phyloP scores from a whole-genome alignment of 2,797 vertebrate genomes.

The Sebastes nivosus region DNA sequence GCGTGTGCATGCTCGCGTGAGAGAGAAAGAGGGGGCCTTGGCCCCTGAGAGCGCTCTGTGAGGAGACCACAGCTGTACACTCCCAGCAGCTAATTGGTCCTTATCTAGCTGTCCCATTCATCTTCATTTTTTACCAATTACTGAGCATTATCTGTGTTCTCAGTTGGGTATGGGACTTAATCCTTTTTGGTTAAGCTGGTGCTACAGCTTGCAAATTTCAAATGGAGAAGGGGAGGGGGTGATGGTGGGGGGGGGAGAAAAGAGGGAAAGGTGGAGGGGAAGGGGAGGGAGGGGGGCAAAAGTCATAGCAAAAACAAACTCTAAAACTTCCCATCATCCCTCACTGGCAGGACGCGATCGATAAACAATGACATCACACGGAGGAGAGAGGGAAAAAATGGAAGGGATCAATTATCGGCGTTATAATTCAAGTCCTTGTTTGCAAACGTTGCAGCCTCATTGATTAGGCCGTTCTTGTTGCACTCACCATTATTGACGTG shows the following conservation, averaged over 20 bases:
- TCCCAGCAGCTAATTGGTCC: conserved; percentile 99
- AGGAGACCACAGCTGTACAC: conserved; percentile 99
- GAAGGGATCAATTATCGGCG: conserved; percentile 83
- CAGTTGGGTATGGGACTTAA: conserved; percentile 99
- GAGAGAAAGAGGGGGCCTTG: conserved; percentile 90
- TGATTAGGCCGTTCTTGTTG: conserved; percentile 82
- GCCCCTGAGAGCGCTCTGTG: conserved; percentile 97
- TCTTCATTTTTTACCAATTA: conserved; percentile 99
- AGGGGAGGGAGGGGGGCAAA: conserved; percentile 81
- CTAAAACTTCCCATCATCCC: conserved; percentile 84
- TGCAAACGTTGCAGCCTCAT: conserved; percentile 83
- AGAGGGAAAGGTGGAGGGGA: conserved; percentile 43
- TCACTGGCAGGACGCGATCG: conserved; percentile 69
- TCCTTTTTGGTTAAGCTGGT: conserved; percentile 99
- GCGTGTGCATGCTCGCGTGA: conserved; percentile 33
- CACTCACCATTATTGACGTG: conserved; percentile 84
- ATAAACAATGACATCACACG: conserved; percentile 81
- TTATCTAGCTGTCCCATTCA: conserved; percentile 99
- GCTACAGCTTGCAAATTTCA: conserved; percentile 99
- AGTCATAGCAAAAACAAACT: conserved; percentile 89
- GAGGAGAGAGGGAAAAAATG: conserved; percentile 61
- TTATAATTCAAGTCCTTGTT: conserved; percentile 87
- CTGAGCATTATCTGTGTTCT: conserved; percentile 99
- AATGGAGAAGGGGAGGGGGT: conserved; percentile 75
- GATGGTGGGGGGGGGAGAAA: conserved; percentile 76